phyloP scores from a whole-genome alignment of 2,888 invertebrate species.

The Melieria omissa region DNA sequence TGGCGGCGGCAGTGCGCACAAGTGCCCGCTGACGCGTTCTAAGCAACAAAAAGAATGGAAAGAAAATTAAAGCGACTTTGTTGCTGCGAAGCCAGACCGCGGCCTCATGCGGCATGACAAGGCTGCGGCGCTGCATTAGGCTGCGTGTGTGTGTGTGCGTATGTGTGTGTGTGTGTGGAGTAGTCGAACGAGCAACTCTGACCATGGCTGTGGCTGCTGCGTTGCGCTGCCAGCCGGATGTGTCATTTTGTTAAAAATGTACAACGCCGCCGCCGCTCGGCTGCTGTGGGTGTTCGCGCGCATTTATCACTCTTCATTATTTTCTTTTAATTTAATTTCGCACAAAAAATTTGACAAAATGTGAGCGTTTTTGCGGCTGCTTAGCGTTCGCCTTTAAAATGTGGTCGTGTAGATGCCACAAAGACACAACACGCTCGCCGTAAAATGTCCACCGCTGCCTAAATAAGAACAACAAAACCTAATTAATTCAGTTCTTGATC shows the following conservation, averaged over 20 bases:
- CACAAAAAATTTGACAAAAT: not conserved
- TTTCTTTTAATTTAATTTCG: constrained; percentile 56
- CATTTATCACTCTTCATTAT: constrained; percentile 52
- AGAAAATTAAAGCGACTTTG: not conserved
- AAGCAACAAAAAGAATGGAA: too few species aligned
- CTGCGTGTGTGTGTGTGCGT: constrained; percentile 4
- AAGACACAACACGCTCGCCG: too few species aligned
- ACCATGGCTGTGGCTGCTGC: not conserved
- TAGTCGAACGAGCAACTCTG: too few species aligned
- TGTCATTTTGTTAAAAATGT: constrained; percentile 17
- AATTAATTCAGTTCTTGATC: too few species aligned
- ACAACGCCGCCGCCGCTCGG: not conserved
- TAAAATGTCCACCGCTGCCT: too few species aligned
- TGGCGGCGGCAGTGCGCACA: constrained; percentile 9
- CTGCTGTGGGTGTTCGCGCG: constrained; percentile 9
- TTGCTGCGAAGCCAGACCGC: not conserved
- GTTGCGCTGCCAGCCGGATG: not conserved
- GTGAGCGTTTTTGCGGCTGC: too few species aligned
- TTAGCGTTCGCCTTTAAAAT: too few species aligned
- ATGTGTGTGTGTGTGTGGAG: not conserved
- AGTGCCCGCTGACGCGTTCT: too few species aligned
- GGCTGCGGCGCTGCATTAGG: not conserved
- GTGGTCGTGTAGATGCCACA: too few species aligned
- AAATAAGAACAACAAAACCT: too few species aligned
- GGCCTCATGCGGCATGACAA: not conserved